phyloP scores from a whole-genome alignment of 2,888 invertebrate species.

The Alviniconcha strummeri region DNA sequence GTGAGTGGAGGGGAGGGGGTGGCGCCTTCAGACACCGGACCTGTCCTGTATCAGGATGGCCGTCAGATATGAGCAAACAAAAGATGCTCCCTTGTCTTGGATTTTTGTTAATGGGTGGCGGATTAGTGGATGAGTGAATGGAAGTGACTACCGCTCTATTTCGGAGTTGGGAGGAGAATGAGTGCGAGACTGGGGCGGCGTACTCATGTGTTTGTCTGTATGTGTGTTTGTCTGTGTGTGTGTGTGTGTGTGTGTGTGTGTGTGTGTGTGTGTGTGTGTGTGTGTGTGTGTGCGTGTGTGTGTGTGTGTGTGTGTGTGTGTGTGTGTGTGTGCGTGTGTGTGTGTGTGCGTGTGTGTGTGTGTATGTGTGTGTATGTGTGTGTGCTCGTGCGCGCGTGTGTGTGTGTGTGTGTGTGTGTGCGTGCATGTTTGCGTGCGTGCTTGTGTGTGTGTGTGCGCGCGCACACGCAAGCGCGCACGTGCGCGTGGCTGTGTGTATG shows the following conservation, averaged over 20 bases:
- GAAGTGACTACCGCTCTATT: not conserved
- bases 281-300: not conserved
- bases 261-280: not conserved
- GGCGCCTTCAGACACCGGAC: slow-evolving; percentile 46
- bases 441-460: no score
- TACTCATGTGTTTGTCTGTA: not conserved
- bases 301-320: not conserved
- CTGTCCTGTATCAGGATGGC: slow-evolving; percentile 22
- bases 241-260: not conserved
- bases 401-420: not conserved
- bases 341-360: not conserved
- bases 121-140: not conserved
- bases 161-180: no score
- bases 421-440: no score
- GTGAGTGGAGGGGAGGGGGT: not conserved
- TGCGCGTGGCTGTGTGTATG: no score
- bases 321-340: not conserved
- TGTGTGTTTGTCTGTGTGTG: slow-evolving; percentile 2
- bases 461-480: no score
- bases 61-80: not conserved
- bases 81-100: no score
- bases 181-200: not conserved
- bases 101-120: not conserved
- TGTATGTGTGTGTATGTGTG: not conserved
- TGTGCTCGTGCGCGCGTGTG: not conserved